A percentile compares a stretch with the other conserved stretches of the same genome.
Conservation (phyloP, 2,113 vertebrate genomes). For the Chloropsis cyanopogon region DNA sequence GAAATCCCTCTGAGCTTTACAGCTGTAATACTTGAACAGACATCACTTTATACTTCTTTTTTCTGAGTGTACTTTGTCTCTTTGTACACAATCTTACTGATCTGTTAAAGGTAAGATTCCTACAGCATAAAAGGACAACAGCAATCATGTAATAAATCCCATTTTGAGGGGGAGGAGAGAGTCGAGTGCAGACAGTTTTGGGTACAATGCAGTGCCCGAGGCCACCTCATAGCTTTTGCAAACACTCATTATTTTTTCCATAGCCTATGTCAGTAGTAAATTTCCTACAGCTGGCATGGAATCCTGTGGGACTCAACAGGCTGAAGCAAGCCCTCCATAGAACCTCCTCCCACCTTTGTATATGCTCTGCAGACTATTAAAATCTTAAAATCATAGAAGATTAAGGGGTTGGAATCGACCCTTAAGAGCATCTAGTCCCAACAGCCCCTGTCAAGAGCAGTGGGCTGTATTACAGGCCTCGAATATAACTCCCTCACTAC, state of each 20-base stretch:
- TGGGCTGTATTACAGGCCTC: background rate
- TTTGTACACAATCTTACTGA: background rate
- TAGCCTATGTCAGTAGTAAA: background rate
- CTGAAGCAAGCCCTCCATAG: background rate
- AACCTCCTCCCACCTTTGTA: background rate
- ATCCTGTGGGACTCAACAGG: background rate
- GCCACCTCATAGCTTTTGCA: background rate
- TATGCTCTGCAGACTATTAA: background rate
- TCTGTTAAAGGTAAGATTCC: background rate
- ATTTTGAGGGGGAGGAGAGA: background rate
- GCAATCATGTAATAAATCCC: background rate
- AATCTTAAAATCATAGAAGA: background rate
- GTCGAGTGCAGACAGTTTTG: background rate
- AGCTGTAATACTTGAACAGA: background rate
- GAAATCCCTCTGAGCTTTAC: background rate
- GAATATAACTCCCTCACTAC: accelerated
- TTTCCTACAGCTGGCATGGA: background rate
- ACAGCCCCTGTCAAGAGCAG: background rate
- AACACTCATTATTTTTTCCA: background rate
- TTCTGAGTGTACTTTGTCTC: background rate
- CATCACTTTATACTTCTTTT: background rate
- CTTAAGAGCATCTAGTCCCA: background rate
- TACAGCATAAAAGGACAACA: background rate
- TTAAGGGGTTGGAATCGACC: background rate
- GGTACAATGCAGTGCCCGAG: background rate